Conservation (phyloP, 1,140 invertebrate genomes). For the Sinonovacula constricta region DNA sequence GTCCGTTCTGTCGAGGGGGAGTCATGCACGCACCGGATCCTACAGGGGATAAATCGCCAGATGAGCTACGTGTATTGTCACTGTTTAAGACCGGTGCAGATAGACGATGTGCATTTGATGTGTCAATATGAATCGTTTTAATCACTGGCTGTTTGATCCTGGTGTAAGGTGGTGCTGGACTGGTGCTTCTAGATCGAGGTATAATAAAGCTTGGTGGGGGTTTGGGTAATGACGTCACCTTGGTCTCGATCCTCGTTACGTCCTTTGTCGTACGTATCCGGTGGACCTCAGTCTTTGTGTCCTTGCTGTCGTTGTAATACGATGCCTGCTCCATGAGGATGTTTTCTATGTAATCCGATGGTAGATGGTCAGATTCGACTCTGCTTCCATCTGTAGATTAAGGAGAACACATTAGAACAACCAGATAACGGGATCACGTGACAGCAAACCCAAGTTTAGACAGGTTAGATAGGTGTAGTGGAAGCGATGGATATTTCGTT, state of each 20-base stretch:
- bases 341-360: conserved; percentile 39
- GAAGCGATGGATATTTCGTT: too few species aligned
- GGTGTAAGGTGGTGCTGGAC: conserved; percentile 24
- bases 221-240: conserved; percentile 38
- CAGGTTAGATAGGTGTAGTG: too few species aligned
- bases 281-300: conserved; percentile 33
- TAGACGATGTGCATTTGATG: conserved; percentile 40
- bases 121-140: conserved; percentile 29
- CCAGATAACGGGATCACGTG: too few species aligned
- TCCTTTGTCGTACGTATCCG: conserved; percentile 51
- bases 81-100: conserved; percentile 15
- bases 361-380: conserved; percentile 7
- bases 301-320: conserved; percentile 33
- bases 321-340: conserved; percentile 50
- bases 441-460: too few species aligned
- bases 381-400: conserved; percentile 13
- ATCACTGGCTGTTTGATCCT: conserved; percentile 33
- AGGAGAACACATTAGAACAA: too few species aligned
- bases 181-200: conserved; percentile 37
- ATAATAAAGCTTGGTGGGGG: conserved; percentile 58
- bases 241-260: conserved; percentile 12
- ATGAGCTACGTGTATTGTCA: conserved; percentile 10
- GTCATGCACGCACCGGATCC: conserved; percentile 6
- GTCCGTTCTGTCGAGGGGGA: neutral
- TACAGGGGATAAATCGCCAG: conserved; percentile 22